Evolutionary conservation across 2,797 vertebrate species (phyloP).

Genomic region (Cetoscarus ocellatus): DNA sequence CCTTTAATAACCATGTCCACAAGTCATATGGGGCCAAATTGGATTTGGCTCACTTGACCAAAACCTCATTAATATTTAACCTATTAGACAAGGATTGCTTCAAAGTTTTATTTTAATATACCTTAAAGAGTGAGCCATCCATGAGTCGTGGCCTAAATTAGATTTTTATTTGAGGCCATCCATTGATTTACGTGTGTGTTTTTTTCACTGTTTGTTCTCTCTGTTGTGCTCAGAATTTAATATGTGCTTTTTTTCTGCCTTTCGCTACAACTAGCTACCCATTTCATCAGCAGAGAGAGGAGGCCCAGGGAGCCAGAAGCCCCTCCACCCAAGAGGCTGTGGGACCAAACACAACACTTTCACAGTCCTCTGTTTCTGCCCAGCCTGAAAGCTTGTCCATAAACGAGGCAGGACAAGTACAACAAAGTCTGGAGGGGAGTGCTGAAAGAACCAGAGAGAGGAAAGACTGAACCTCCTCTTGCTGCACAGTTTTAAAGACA

Average conservation of each 20-base stretch:
- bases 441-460: conserved; percentile 43
- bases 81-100: conserved; percentile 69
- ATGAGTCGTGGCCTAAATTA: conserved; percentile 44
- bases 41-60: conserved; percentile 82
- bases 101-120: conserved; percentile 71
- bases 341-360: conserved; percentile 34
- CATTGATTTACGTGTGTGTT: conserved; percentile 42
- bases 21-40: conserved; percentile 77
- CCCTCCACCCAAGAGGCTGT: conserved; percentile 36
- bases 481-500: conserved; percentile 56
- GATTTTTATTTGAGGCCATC: conserved; percentile 47
- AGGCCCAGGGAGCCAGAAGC: conserved; percentile 50
- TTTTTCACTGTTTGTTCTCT: conserved; percentile 30
- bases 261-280: conserved; percentile 68
- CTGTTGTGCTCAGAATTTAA: conserved; percentile 44
- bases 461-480: conserved; percentile 50
- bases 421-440: conserved; percentile 30
- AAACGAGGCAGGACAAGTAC: conserved; percentile 35
- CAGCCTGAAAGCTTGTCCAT: conserved; percentile 60
- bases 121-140: conserved; percentile 56
- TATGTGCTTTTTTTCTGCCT: conserved; percentile 20
- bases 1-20: conserved; percentile 78
- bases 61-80: conserved; percentile 81
- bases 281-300: conserved; percentile 70
- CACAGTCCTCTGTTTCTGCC: conserved; percentile 47